Conservation (phyloP, 2,888 invertebrate genomes). For the Tuta absoluta region DNA sequence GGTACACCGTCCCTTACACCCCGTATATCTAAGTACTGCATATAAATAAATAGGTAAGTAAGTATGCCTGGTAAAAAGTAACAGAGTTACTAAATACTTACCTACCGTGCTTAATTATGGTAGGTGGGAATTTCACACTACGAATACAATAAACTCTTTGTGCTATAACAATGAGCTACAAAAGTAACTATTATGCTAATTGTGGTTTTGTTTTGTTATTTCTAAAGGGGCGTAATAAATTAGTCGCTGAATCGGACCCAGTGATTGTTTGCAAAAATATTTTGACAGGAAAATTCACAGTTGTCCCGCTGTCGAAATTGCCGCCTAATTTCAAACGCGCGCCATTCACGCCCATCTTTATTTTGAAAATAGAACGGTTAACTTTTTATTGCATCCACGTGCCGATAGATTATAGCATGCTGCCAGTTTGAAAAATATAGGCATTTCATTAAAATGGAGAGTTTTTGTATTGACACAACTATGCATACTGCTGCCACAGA, state of each 20-base stretch:
- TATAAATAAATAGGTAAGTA: too few species aligned
- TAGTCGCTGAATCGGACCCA: slow-evolving; percentile 49
- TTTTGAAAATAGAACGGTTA: slow-evolving; percentile 70
- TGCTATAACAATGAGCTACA: slow-evolving; percentile 43
- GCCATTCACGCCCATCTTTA: slow-evolving; percentile 60
- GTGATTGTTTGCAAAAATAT: slow-evolving; percentile 79
- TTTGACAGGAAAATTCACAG: slow-evolving; percentile 76
- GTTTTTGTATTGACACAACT: not conserved
- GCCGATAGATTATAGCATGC: slow-evolving; percentile 45
- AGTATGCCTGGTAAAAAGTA: too few species aligned
- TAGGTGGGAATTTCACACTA: slow-evolving; percentile 23
- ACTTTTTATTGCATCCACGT: slow-evolving; percentile 75
- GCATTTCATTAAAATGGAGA: not conserved
- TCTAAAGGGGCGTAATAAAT: slow-evolving; percentile 57
- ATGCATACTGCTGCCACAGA: too few species aligned
- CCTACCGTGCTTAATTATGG: not conserved
- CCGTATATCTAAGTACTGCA: too few species aligned
- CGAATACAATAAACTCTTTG: slow-evolving; percentile 37
- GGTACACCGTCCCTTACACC: too few species aligned
- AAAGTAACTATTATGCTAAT: slow-evolving; percentile 77
- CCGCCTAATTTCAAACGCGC: slow-evolving; percentile 67
- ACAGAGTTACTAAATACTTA: too few species aligned
- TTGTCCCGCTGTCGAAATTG: slow-evolving; percentile 70
- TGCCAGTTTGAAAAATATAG: slow-evolving; percentile 30
- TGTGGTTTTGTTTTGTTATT: slow-evolving; percentile 79